Evolutionary conservation across 2,113 vertebrate genomes (phyloP).

Genomic region (Xiphophorus couchianus): DNA sequence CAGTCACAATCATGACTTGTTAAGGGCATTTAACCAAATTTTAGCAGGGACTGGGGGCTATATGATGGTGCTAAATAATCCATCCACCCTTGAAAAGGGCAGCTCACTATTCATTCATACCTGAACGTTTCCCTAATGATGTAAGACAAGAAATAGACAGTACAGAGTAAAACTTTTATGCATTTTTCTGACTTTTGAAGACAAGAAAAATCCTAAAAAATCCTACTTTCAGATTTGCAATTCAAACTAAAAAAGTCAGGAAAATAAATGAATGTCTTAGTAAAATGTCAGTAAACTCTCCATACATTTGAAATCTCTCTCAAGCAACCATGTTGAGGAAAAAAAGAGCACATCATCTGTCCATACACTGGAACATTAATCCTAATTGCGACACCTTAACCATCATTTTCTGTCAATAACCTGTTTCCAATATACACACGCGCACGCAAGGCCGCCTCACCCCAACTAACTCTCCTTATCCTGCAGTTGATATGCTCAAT

Average conservation of each 20-base stretch:
- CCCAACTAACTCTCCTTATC: conserved; percentile 46
- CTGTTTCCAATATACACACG: conserved; percentile 43
- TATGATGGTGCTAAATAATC: too few relatives aligned
- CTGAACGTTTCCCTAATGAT: too few relatives aligned
- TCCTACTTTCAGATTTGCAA: neutral
- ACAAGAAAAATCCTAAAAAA: neutral
- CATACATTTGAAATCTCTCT: conserved; percentile 26
- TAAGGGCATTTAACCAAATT: too few relatives aligned
- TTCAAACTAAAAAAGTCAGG: neutral
- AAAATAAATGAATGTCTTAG: conserved; percentile 9
- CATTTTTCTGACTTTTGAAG: too few relatives aligned
- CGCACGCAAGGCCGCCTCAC: conserved; percentile 6
- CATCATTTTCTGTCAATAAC: conserved; percentile 67
- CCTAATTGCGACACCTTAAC: conserved; percentile 50
- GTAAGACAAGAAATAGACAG: too few relatives aligned
- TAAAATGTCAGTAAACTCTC: conserved; percentile 29
- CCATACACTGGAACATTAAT: conserved; percentile 52
- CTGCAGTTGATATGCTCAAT: conserved; percentile 66
- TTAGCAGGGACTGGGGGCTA: too few relatives aligned
- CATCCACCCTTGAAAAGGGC: too few relatives aligned
- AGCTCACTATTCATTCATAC: too few relatives aligned
- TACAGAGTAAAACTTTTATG: too few relatives aligned
- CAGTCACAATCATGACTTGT: too few relatives aligned
- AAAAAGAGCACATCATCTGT: conserved; percentile 35
- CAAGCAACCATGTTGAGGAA: conserved; percentile 27